These are phyloP conservation scores for Hypotaenidia okinawae DNA, from an alignment of 2,797 vertebrate genomes.

Conservation along the genomic window DNA sequence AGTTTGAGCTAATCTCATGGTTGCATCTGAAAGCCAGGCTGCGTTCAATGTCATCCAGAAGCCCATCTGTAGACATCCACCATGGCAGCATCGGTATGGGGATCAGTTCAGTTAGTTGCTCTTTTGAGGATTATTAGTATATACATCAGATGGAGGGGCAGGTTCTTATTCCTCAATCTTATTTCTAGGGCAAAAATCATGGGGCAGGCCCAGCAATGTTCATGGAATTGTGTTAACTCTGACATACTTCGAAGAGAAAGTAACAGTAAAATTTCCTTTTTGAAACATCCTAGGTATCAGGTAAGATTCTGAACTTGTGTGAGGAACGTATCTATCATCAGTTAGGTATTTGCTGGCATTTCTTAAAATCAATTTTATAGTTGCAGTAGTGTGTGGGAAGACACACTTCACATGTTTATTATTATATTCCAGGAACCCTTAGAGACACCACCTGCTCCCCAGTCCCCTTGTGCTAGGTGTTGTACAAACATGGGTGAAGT, in stretches of 20 bases:
- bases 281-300: not conserved
- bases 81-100: not conserved
- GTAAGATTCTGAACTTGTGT: not conserved
- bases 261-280: not conserved
- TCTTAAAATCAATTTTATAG: not conserved
- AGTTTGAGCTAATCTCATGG: not conserved
- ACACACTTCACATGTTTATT: not conserved
- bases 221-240: not conserved
- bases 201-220: not conserved
- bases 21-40: not conserved
- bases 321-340: not conserved
- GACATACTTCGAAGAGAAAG: not conserved
- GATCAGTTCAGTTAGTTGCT: conserved; percentile 26
- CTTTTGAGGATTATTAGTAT: not conserved
- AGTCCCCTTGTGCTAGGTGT: not conserved
- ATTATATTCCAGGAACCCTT: not conserved
- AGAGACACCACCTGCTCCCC: not conserved
- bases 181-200: conserved; percentile 36
- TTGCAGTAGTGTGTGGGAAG: not conserved
- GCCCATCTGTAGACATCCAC: not conserved
- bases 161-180: conserved; percentile 24
- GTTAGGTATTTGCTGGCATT: not conserved
- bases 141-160: not conserved
- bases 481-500: not conserved
- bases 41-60: not conserved